Percentiles rank a stretch among this genome's conserved stretches.
These are phyloP conservation scores for Drosophila dives DNA, from an alignment of 2,888 invertebrate species.

Conservation along the genomic window DNA sequence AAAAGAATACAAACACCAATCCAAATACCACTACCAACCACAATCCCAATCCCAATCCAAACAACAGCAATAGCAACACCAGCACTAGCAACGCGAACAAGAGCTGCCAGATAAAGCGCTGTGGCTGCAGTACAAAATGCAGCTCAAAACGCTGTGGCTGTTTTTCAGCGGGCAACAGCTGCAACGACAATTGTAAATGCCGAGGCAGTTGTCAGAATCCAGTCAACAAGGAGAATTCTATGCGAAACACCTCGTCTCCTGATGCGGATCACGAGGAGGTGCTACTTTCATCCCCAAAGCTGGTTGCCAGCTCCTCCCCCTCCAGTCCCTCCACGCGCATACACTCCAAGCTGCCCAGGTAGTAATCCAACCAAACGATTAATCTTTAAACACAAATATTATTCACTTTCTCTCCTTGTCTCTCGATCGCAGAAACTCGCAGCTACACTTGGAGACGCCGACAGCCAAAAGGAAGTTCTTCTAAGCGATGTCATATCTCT, in stretches of 20 bases:
- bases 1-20: background rate
- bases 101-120: background rate
- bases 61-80: background rate
- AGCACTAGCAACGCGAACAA: background rate
- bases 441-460: background rate
- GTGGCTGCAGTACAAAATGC: background rate
- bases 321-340: background rate
- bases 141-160: conserved; percentile 2
- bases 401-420: background rate
- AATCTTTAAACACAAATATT: background rate
- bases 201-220: background rate
- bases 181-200: background rate
- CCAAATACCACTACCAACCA: background rate
- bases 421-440: background rate
- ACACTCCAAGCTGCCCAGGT: background rate
- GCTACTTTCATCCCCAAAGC: too few species aligned
- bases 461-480: background rate
- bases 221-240: conserved; percentile 2
- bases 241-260: too few species aligned
- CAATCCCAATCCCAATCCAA: background rate
- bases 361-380: background rate
- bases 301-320: too few species aligned
- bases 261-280: too few species aligned
- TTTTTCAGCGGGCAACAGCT: background rate
- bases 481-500: background rate